A percentile compares a stretch with the other conserved stretches of the same genome.
phyloP scores from a whole-genome alignment of 1,140 invertebrate genomes.

The Orchestia grillus region DNA sequence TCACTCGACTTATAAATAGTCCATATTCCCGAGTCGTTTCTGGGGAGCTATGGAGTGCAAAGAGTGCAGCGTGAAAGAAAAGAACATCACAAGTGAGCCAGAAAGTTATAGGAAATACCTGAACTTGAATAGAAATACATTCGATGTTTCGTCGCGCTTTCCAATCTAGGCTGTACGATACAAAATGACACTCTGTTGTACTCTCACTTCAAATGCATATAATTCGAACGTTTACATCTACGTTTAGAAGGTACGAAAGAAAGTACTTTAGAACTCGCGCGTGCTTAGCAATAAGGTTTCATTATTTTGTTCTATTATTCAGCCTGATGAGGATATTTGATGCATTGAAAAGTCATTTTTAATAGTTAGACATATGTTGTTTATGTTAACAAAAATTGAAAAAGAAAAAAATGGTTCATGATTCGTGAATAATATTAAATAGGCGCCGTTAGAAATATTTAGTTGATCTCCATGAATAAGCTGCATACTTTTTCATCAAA shows the following conservation, averaged over 20 bases:
- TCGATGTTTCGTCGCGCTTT: neutral
- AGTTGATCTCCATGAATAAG: neutral
- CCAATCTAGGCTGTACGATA: neutral
- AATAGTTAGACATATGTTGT: no score
- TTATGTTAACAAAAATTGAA: no score
- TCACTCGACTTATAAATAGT: slow-evolving; percentile 54
- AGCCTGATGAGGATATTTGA: no score
- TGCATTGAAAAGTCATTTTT: no score
- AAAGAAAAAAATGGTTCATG: no score
- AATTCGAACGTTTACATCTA: neutral
- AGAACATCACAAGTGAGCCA: neutral
- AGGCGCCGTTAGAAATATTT: neutral
- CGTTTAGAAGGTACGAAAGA: neutral
- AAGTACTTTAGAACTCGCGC: neutral
- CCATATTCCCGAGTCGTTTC: slow-evolving; percentile 49
- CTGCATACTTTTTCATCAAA: neutral
- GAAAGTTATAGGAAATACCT: neutral
- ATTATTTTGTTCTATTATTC: no score
- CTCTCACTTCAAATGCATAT: neutral
- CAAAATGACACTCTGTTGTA: neutral
- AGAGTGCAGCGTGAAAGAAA: slow-evolving; percentile 38
- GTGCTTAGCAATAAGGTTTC: no score
- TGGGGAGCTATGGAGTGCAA: slow-evolving; percentile 39
- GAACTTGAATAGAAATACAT: neutral
- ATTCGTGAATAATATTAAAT: neutral